Conservation (phyloP, 2,113 vertebrate species). For the Todiramphus chloris region DNA sequence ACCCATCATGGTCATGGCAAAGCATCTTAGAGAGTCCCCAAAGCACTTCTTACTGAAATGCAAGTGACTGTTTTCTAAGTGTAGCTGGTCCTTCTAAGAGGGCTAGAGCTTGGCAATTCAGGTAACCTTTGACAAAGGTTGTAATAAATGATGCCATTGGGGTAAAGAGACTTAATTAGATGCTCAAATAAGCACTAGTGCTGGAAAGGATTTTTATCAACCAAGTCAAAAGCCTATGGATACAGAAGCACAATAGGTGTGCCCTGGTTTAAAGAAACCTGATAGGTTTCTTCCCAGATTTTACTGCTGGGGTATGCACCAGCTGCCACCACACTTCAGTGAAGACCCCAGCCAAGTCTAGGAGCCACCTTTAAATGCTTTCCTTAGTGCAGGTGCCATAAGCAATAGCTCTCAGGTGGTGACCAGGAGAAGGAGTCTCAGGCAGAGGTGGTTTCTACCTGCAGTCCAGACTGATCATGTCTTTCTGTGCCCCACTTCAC, state of each 20-base stretch:
- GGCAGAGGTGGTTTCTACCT: background rate
- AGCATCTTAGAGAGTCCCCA: background rate
- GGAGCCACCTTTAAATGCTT: background rate
- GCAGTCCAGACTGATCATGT: rapidly evolving
- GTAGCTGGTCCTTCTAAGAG: background rate
- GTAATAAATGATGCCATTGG: background rate
- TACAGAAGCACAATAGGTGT: background rate
- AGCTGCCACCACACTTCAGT: background rate
- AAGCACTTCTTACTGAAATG: background rate
- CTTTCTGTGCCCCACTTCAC: background rate
- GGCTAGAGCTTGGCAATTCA: background rate
- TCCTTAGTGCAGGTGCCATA: background rate
- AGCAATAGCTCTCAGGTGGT: background rate
- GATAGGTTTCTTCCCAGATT: background rate
- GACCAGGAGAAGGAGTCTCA: background rate
- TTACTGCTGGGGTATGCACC: background rate
- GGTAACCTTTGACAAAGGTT: background rate
- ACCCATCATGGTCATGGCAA: background rate
- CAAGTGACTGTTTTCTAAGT: background rate
- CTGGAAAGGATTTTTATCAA: background rate
- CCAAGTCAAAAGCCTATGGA: background rate
- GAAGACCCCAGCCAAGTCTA: background rate
- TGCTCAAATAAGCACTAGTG: background rate
- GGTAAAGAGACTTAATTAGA: background rate
- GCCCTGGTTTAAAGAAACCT: background rate